These are phyloP conservation scores for Oncorhynchus clarkii DNA, from an alignment of 2,113 vertebrate species.

Conservation along the genomic window DNA sequence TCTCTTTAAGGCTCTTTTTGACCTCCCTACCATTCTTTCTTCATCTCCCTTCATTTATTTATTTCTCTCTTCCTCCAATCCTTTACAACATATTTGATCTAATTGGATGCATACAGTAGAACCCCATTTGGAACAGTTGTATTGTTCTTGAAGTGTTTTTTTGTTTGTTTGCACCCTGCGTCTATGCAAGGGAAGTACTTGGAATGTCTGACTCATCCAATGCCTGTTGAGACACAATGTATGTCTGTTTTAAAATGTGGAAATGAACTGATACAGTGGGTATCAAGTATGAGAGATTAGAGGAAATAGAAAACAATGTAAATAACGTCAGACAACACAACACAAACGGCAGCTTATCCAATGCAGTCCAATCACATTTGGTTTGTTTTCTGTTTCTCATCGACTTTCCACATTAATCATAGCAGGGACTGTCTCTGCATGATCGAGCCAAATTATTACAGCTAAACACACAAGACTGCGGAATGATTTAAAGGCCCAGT, in stretches of 20 bases:
- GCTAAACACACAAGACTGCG: slow-evolving; percentile 69
- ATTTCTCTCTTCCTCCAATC: neutral
- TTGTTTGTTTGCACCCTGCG: too few species aligned
- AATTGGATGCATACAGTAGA: too few species aligned
- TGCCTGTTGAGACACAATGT: too few species aligned
- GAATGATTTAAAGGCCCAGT: slow-evolving; percentile 60
- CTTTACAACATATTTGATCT: neutral
- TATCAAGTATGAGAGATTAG: slow-evolving; percentile 25
- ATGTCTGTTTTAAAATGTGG: slow-evolving; percentile 10
- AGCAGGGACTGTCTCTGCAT: slow-evolving; percentile 63
- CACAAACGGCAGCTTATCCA: neutral
- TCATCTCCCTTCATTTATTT: neutral
- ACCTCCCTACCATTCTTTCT: neutral
- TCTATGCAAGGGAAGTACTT: too few species aligned
- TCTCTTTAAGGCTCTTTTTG: neutral
- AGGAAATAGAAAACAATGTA: slow-evolving; percentile 29
- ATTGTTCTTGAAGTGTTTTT: too few species aligned
- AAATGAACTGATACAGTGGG: slow-evolving; percentile 35
- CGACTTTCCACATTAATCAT: slow-evolving; percentile 64
- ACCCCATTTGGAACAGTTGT: too few species aligned
- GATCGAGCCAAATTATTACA: slow-evolving; percentile 72
- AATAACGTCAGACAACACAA: neutral
- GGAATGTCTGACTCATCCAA: too few species aligned
- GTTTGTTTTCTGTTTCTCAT: slow-evolving; percentile 30
- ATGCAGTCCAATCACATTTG: slow-evolving; percentile 14